These are phyloP conservation scores for Neomicropteryx cornuta DNA, from an alignment of 1,140 invertebrate species.

Conservation along the genomic window DNA sequence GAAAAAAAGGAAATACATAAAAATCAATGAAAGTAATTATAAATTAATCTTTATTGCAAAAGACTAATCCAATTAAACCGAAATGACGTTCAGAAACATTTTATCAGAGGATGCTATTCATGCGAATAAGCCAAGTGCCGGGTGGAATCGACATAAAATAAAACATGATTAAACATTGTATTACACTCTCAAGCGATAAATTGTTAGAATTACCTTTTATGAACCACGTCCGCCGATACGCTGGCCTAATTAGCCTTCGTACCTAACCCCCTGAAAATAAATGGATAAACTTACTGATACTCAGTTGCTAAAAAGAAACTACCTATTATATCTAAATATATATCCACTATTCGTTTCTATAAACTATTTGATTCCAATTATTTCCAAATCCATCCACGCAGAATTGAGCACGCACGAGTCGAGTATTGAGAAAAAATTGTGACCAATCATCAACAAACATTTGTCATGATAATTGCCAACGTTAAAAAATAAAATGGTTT, in stretches of 20 bases:
- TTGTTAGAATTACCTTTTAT: no score
- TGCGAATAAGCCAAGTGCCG: no score
- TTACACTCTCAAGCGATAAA: no score
- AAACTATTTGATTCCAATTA: slow-evolving; percentile 3
- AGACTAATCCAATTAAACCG: background rate
- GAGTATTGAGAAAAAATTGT: slow-evolving; percentile 11
- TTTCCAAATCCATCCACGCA: slow-evolving; percentile 9
- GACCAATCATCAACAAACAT: slow-evolving; percentile 14
- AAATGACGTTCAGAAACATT: background rate
- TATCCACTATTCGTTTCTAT: background rate
- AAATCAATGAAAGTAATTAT: background rate
- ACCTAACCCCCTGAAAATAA: no score
- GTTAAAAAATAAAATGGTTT: no score
- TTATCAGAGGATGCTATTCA: background rate
- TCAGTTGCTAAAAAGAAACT: background rate
- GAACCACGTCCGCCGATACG: no score
- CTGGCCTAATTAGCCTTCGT: no score
- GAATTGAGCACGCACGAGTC: slow-evolving; percentile 6
- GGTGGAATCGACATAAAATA: no score
- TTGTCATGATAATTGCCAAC: no score
- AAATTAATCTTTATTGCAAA: background rate
- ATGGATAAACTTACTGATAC: slow-evolving; percentile 6
- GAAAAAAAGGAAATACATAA: background rate
- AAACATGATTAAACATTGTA: no score
- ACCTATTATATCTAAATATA: slow-evolving; percentile 1